Evolutionary conservation across 2,797 vertebrate species (phyloP).

Genomic region (Apogon talboti): DNA sequence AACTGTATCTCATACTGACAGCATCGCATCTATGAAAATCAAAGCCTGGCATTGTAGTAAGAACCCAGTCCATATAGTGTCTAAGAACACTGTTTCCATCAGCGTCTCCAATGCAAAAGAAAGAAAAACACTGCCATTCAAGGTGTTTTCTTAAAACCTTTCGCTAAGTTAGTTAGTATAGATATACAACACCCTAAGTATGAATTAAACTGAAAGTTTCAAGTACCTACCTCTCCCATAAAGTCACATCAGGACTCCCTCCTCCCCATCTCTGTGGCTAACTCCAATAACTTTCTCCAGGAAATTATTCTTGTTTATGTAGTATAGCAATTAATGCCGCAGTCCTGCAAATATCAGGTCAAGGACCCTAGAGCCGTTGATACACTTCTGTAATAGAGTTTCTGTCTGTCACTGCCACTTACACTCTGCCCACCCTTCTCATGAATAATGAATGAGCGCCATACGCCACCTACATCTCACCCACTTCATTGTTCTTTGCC

Average conservation of each 20-base stretch:
- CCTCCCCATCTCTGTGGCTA: slow-evolving; percentile 60
- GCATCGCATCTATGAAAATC: neutral
- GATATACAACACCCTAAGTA: slow-evolving; percentile 23
- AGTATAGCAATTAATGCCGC: slow-evolving; percentile 50
- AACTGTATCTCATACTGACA: neutral
- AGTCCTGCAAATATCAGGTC: slow-evolving; percentile 68
- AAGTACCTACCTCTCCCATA: slow-evolving; percentile 59
- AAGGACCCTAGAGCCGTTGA: slow-evolving; percentile 65
- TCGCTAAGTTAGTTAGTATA: neutral
- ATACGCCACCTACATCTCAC: slow-evolving; percentile 75
- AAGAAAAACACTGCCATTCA: neutral
- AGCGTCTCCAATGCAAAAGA: too few species aligned
- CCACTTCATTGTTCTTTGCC: slow-evolving; percentile 59
- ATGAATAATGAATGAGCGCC: slow-evolving; percentile 79
- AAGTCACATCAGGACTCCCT: slow-evolving; percentile 61
- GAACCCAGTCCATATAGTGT: too few species aligned
- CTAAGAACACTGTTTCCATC: too few species aligned
- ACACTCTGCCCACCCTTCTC: slow-evolving; percentile 72
- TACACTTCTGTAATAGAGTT: slow-evolving; percentile 71
- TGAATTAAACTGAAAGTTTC: slow-evolving; percentile 21
- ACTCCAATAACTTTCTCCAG: slow-evolving; percentile 55
- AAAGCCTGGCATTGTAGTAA: neutral
- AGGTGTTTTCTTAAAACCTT: neutral
- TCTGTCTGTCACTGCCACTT: slow-evolving; percentile 74
- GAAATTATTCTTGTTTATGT: slow-evolving; percentile 54